These are phyloP conservation scores for Therioaphis trifolii DNA, from an alignment of 2,888 invertebrate genomes.

Conservation along the genomic window DNA sequence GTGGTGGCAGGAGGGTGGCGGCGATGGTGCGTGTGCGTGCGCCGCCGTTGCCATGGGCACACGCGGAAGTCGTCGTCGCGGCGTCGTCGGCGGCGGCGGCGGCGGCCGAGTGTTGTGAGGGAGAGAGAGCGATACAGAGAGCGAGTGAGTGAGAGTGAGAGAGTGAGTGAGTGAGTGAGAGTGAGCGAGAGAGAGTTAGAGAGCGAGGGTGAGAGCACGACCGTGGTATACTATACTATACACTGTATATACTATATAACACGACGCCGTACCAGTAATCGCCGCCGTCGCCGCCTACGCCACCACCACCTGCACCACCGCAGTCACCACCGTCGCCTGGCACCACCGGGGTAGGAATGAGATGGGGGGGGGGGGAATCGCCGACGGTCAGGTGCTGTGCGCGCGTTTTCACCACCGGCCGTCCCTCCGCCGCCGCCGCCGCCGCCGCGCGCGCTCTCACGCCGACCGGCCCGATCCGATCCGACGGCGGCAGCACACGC, in stretches of 20 bases:
- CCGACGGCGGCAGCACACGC: constrained; percentile 31
- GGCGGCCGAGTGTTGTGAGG: background rate
- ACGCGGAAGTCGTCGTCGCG: constrained; percentile 45
- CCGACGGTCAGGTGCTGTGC: constrained; percentile 59
- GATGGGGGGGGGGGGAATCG: background rate
- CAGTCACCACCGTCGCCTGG: background rate
- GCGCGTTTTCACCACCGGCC: constrained; percentile 30
- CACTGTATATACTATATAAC: too few relatives aligned
- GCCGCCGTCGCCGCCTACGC: constrained; percentile 5
- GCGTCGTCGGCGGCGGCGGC: background rate
- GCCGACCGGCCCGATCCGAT: background rate
- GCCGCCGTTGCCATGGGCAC: constrained; percentile 62
- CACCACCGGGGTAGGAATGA: background rate
- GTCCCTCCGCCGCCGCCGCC: background rate
- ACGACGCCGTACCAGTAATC: too few relatives aligned
- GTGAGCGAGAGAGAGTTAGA: too few relatives aligned
- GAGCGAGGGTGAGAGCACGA: too few relatives aligned
- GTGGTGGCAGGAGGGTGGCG: background rate
- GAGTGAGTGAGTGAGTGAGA: too few relatives aligned
- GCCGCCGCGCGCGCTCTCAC: background rate
- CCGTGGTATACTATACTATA: too few relatives aligned
- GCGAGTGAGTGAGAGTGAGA: too few relatives aligned
- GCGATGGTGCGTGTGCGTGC: constrained; percentile 12
- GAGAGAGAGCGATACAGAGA: too few relatives aligned
- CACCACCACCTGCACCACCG: background rate